Percentiles rank a stretch among this genome's conserved stretches.
These are phyloP conservation scores for Sinentomon sp. DNA, from an alignment of 2,888 invertebrate genomes.

Conservation along the genomic window DNA sequence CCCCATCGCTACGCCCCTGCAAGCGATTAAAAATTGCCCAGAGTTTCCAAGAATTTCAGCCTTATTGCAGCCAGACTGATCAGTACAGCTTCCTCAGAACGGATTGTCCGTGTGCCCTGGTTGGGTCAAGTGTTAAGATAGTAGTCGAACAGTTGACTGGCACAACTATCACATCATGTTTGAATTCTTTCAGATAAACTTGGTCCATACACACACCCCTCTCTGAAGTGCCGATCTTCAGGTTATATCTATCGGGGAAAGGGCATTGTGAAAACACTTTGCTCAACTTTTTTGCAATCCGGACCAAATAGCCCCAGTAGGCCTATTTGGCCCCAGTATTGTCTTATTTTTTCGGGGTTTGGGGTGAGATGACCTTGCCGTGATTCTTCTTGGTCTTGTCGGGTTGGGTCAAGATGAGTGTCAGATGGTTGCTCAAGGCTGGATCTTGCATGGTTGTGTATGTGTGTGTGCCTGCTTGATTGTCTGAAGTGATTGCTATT, in stretches of 20 bases:
- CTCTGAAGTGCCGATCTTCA: slow-evolving; percentile 83
- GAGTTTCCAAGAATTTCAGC: too few species aligned
- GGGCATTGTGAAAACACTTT: slow-evolving; percentile 61
- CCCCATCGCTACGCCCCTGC: too few species aligned
- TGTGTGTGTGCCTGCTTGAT: too few species aligned
- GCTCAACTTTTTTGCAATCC: slow-evolving; percentile 53
- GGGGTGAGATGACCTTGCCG: too few species aligned
- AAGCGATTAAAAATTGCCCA: too few species aligned
- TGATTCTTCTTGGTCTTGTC: too few species aligned
- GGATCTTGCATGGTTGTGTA: too few species aligned
- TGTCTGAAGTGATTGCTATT: too few species aligned
- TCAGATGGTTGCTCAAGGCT: too few species aligned
- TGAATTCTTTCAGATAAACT: slow-evolving; percentile 77
- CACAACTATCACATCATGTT: slow-evolving; percentile 35
- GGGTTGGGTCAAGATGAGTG: too few species aligned
- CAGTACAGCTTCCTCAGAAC: slow-evolving; percentile 80
- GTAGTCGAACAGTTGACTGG: slow-evolving; percentile 53
- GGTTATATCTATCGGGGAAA: slow-evolving; percentile 51
- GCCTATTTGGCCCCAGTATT: too few species aligned
- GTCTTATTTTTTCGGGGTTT: too few species aligned
- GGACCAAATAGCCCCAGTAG: slow-evolving; percentile 90
- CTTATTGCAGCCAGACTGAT: slow-evolving; percentile 26
- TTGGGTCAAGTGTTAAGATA: slow-evolving; percentile 74
- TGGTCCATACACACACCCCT: slow-evolving; percentile 78
- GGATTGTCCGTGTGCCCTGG: slow-evolving; percentile 79